Base-by-base conservation (phyloP, 2,888 invertebrate genomes). In the Xestia sexstrigata region DNA sequence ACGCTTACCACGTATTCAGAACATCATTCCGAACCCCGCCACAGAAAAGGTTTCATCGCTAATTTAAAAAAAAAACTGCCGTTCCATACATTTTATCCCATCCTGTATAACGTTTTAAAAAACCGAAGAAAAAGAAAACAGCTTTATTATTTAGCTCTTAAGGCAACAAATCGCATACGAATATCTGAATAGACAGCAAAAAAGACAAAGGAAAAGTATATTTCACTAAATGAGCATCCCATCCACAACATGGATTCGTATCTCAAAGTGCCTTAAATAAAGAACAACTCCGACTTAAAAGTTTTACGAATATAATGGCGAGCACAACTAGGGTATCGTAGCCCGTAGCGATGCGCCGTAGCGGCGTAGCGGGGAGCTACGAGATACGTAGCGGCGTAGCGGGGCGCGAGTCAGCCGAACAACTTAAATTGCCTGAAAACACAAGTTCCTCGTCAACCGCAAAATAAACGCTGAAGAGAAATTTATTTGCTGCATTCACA, bases 381-480 rank as follows among this genome's bases (percentile, higher is more conserved):
- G 78, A 65, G 76, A 62, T 76, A 74, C 86, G 89, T 81, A 85
- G 87, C 83, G 35, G 85, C 87, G 84, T 87, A 86, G 83, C 78
- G 74, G 26, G 76, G 79, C 82, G 78, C 88, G 85, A 87, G 78
- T 84, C 84, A 86, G 84, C 81, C 85, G 88, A 88, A 86, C 86
- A 92, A 93, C 90, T 94, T 92, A 93, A 94, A 94, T 94, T 92
- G 90, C 90, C 90, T 91, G 90, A 91, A 91, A 92, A 91, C 89
- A 91, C 89, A 91, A 91, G 90, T 92, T 90, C 74, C 80, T 87
- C 90, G 89, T 89, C 88, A 91, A 89, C 89, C 88, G 79, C 86
- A 88, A 88, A 88, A 90, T 90, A 90, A 92, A 90, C 88, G 87
- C 83, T 84, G 83, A 82, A 83, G 83, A 85, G 85, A 90, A 82